Evolutionary conservation across 2,797 vertebrate genomes (phyloP).

Genomic region (Molossus alvarezi): DNA sequence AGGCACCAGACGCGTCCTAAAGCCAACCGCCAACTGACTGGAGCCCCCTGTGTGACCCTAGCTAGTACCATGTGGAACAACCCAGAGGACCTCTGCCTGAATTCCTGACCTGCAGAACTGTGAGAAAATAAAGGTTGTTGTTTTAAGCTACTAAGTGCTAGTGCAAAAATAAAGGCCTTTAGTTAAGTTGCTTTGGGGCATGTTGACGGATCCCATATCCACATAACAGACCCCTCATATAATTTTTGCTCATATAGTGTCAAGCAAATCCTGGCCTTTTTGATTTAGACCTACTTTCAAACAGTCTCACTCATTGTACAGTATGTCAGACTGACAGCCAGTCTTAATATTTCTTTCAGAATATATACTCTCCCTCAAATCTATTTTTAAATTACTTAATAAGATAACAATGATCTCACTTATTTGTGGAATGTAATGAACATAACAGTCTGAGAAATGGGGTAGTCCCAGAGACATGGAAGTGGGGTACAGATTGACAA

Average conservation of each 20-base stretch:
- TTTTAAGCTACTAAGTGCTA: constrained; percentile 20
- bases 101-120: not conserved
- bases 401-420: not conserved
- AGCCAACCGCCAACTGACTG: not conserved
- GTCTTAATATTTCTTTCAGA: constrained; percentile 43
- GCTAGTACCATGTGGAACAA: not conserved
- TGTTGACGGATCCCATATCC: not conserved
- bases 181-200: not conserved
- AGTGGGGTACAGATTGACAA: too few relatives aligned
- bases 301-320: not conserved
- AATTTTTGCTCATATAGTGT: not conserved
- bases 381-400: not conserved
- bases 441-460: too few relatives aligned
- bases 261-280: constrained; percentile 23
- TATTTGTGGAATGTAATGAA: too few relatives aligned
- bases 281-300: not conserved
- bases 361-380: not conserved
- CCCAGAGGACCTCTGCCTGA: not conserved
- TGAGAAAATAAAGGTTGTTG: not conserved
- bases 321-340: not conserved
- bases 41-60: not conserved
- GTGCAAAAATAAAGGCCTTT: not conserved
- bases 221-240: constrained; percentile 4
- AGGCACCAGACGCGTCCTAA: not conserved
- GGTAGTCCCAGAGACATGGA: too few relatives aligned